Evolutionary conservation across 92 coral and sea anemone genomes (phyloP).

Genomic region (Palythoa heliodiscus): DNA sequence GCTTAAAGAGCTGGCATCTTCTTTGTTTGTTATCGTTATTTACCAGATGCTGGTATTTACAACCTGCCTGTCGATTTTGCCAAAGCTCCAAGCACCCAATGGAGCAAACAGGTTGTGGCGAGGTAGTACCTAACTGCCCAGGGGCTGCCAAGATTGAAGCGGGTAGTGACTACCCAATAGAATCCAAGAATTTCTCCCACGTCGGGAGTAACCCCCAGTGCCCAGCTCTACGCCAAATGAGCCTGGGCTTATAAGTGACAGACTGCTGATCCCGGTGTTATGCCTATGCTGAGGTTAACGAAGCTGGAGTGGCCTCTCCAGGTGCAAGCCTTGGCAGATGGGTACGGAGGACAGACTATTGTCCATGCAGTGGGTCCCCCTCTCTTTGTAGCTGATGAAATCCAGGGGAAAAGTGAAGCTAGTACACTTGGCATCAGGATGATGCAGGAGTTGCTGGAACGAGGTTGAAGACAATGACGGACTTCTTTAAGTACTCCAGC

Average conservation of each 20-base stretch:
- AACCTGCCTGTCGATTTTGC: conserved; percentile 1
- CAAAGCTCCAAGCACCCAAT: conserved; percentile 6
- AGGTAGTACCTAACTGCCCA: background rate
- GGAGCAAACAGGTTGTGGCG: background rate
- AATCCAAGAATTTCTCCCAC: conserved; percentile 1
- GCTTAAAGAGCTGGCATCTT: background rate
- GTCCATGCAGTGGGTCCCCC: no score
- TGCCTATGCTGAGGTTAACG: conserved; percentile 20
- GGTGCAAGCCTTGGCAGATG: conserved; percentile 15
- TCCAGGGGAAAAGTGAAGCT: no score
- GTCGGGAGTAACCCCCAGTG: background rate
- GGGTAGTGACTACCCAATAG: conserved; percentile 1
- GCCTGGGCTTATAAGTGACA: conserved; percentile 15
- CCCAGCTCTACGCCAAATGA: conserved; percentile 3
- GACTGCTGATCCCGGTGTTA: conserved; percentile 7
- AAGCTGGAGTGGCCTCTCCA: conserved; percentile 32
- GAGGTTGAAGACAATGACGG: no score
- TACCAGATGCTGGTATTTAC: background rate
- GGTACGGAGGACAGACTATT: background rate
- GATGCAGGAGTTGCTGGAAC: no score
- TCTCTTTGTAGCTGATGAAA: no score
- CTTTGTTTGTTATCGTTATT: background rate
- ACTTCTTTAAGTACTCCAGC: no score
- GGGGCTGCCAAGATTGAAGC: background rate
- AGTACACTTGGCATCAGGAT: no score